These are phyloP conservation scores for Lasioglossum vierecki DNA, from an alignment of 2,888 invertebrate genomes.

Conservation along the genomic window DNA sequence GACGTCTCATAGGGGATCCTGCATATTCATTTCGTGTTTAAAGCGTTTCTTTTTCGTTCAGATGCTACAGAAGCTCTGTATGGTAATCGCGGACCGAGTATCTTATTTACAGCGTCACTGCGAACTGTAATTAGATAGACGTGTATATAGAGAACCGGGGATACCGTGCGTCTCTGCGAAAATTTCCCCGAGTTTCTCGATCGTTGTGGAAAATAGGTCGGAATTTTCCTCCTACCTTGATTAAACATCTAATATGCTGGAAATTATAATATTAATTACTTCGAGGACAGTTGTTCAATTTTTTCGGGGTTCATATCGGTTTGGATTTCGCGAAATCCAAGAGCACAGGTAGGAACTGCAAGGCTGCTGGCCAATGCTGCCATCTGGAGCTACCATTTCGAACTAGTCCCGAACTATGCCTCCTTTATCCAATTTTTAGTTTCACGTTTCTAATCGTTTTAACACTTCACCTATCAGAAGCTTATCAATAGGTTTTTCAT, in stretches of 20 bases:
- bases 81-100: slow-evolving; percentile 29
- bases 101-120: slow-evolving; percentile 30
- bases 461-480: too few species aligned
- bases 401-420: slow-evolving; percentile 69
- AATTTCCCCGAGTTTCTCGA: not conserved
- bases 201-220: not conserved
- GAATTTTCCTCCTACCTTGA: not conserved
- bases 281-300: not conserved
- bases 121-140: slow-evolving; percentile 39
- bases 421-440: slow-evolving; percentile 41
- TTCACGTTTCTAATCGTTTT: not conserved
- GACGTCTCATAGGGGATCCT: slow-evolving; percentile 29
- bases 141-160: not conserved
- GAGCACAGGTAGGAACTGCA: not conserved
- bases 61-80: slow-evolving; percentile 8
- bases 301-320: not conserved
- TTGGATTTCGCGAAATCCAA: not conserved
- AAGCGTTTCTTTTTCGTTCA: slow-evolving; percentile 42
- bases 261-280: not conserved
- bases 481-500: too few species aligned
- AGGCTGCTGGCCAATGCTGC: slow-evolving; percentile 73
- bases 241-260: not conserved
- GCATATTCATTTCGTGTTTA: slow-evolving; percentile 41
- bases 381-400: slow-evolving; percentile 60
- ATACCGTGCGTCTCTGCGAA: slow-evolving; percentile 1